Conservation (phyloP, 2,797 vertebrate genomes). For the Remorina albescens region DNA sequence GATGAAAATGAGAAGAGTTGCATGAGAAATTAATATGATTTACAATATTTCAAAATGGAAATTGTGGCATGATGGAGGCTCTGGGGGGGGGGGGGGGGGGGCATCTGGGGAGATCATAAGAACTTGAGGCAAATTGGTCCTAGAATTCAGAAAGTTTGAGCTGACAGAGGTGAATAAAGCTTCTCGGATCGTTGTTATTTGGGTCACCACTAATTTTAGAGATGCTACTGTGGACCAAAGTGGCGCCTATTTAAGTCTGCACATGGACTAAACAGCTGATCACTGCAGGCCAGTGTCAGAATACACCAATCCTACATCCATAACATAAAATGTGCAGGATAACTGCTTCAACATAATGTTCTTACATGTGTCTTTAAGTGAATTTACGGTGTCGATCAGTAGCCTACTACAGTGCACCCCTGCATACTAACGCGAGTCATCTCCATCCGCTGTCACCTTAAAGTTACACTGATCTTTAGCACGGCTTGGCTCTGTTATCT, state of each 20-base stretch:
- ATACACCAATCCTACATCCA: not conserved
- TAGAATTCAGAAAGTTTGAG: not conserved
- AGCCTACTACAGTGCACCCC: slow-evolving; percentile 11
- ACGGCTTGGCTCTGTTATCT: not conserved
- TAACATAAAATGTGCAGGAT: not conserved
- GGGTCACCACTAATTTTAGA: not conserved
- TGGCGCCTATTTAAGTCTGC: too few species aligned
- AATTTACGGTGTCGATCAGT: not conserved
- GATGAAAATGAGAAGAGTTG: not conserved
- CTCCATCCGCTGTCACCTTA: slow-evolving; percentile 69
- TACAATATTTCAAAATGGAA: not conserved
- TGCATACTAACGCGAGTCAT: slow-evolving; percentile 18
- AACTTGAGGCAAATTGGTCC: not conserved
- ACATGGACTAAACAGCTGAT: too few species aligned
- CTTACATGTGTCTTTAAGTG: not conserved
- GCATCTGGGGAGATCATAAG: too few species aligned
- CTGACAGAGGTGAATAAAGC: not conserved
- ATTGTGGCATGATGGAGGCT: not conserved
- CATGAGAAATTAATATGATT: slow-evolving; percentile 1
- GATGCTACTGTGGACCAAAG: too few species aligned
- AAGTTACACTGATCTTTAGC: slow-evolving; percentile 53
- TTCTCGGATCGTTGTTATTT: too few species aligned
- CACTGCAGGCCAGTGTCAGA: not conserved
- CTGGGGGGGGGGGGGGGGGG: too few species aligned
- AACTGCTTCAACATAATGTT: not conserved